phyloP scores from a whole-genome alignment of 2,888 invertebrate genomes.

The Acanthosepion esculentum region DNA sequence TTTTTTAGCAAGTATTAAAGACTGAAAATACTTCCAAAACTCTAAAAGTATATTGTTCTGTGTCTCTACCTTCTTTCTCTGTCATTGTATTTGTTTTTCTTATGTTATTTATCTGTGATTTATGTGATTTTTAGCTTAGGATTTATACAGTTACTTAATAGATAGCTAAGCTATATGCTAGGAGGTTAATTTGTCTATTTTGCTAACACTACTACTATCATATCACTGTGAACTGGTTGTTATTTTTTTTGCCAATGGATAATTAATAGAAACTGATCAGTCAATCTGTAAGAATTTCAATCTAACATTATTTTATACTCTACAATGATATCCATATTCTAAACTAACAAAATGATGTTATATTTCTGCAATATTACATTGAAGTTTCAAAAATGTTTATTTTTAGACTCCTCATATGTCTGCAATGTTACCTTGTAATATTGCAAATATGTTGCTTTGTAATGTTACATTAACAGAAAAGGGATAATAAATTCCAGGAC shows the following conservation, averaged over 20 bases:
- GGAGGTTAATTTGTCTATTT: neutral
- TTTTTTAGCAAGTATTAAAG: neutral
- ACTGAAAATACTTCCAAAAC: neutral
- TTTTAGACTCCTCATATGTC: too few species aligned
- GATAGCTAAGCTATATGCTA: neutral
- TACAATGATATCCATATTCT: too few species aligned
- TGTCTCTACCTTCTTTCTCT: neutral
- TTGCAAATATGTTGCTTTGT: too few species aligned
- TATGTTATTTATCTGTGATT: neutral
- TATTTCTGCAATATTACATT: too few species aligned
- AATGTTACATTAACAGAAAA: too few species aligned
- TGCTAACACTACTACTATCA: neutral
- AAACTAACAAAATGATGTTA: too few species aligned
- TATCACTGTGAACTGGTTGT: neutral
- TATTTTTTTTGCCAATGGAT: neutral
- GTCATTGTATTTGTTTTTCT: neutral
- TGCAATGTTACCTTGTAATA: too few species aligned
- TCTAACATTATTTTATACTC: too few species aligned
- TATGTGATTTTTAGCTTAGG: constrained; percentile 16
- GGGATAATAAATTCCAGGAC: too few species aligned
- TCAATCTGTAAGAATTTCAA: neutral
- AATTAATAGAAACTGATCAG: neutral
- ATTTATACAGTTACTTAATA: neutral
- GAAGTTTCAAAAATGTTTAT: too few species aligned
- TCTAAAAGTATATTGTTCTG: neutral